Evolutionary conservation across 2,113 vertebrate genomes (phyloP), one percentile per base, ranked within the genome.

Genomic region (Saguinus midas): DNA sequence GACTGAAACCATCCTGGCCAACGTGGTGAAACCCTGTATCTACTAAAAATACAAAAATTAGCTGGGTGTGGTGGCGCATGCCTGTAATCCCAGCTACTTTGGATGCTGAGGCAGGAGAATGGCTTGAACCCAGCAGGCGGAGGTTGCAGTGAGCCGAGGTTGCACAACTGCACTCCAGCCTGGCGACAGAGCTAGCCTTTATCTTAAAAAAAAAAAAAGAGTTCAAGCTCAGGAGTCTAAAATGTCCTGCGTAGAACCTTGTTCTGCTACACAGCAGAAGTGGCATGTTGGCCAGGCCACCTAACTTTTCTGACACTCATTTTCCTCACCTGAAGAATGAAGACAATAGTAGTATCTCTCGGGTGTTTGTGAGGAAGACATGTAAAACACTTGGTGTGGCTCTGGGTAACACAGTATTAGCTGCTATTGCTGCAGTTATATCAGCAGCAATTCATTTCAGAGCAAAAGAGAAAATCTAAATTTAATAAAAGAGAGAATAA

Each of bases 371-470:
- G 52, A 68, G 40, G 43, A n/a, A 48, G 57, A 87, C 83, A 93
- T 0, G 8, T 55, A 43, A 55, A 55, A 18, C 10, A 79, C 8
- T 13, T 45, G 57, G 45, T 0, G 12, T 4, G 1, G 40, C 2
- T 8, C 29, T 14, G 1, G 25, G 55, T 21, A 27, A 50, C 6
- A 20, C 0, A 2, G 40, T 16, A 76, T 52, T 25, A 55, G 76
- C n/a, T 17, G 45, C 52, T 70, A 13, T 35, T 58, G 78, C 57
- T 40, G 45, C 40, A 70, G 64, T 84, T 87, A 80, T 2, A n/a
- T 23, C 27, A 68, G 10, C 17, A 57, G 68, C 37, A 66, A 76
- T 61, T 68, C 89, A 85, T 58, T 68, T 70, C 25, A 68, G 32
- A 83, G 29, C 17, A 8, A 66, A 72, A 48, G 40, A 75, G 27